Percentiles rank a stretch among this genome's conserved stretches.
Conservation (phyloP, 2,888 invertebrate genomes). For the Deladenus siricidicola region DNA sequence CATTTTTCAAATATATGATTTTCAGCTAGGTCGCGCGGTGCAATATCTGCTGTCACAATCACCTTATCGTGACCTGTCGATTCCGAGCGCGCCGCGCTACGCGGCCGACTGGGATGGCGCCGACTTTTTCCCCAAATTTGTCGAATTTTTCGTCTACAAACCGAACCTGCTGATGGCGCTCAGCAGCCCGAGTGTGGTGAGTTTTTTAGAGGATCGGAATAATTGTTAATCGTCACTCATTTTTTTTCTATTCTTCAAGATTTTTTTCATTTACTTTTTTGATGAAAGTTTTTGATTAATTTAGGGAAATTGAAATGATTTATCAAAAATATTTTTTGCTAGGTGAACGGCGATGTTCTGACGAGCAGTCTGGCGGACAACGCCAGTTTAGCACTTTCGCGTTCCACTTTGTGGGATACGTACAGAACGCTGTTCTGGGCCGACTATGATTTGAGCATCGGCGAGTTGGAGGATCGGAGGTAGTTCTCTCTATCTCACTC, state of each 20-base stretch:
- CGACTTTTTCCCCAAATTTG: constrained; percentile 72
- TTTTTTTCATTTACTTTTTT: too few relatives aligned
- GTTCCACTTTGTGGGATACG: constrained; percentile 47
- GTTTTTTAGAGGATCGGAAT: neutral
- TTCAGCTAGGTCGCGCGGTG: constrained; percentile 73
- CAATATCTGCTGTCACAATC: constrained; percentile 76
- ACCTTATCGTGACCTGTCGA: constrained; percentile 62
- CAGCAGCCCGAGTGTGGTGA: constrained; percentile 41
- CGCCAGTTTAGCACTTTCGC: constrained; percentile 37
- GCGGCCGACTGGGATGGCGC: constrained; percentile 83
- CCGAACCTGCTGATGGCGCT: constrained; percentile 42
- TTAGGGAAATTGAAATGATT: too few relatives aligned
- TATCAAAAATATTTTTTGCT: neutral
- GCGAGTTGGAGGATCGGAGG: constrained; percentile 50
- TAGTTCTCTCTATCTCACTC: too few relatives aligned
- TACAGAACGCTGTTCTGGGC: constrained; percentile 51
- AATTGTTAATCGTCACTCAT: neutral
- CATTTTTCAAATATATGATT: constrained; percentile 18
- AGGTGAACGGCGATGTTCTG: constrained; percentile 37
- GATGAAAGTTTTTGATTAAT: too few relatives aligned
- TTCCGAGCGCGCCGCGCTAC: constrained; percentile 56
- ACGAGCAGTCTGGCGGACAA: constrained; percentile 35
- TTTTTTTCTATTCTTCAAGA: neutral
- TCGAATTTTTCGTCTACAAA: constrained; percentile 56
- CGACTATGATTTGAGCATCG: constrained; percentile 47